These are phyloP conservation scores for Harmothoe impar DNA, from an alignment of 2,888 invertebrate genomes.

Conservation along the genomic window DNA sequence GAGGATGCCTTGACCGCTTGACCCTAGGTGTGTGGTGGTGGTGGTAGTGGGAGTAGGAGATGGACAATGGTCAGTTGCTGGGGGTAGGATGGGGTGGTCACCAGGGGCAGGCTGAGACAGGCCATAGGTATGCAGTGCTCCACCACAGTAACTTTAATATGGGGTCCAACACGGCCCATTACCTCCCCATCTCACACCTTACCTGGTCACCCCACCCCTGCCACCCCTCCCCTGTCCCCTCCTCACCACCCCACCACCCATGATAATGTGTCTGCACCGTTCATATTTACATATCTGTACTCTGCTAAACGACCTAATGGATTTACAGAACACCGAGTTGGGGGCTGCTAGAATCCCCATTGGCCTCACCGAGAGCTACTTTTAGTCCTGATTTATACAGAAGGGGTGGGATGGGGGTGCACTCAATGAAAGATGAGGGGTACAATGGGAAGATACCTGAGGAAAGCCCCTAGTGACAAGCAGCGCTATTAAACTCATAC, in stretches of 20 bases:
- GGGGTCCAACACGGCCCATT: slow-evolving; percentile 12
- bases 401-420: neutral
- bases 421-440: slow-evolving; percentile 33
- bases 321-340: neutral
- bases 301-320: slow-evolving; percentile 28
- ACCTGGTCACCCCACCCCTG: neutral
- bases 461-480: neutral
- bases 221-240: neutral
- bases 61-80: slow-evolving; percentile 38
- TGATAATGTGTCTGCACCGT: neutral
- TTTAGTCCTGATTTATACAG: neutral
- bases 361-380: neutral
- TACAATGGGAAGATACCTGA: neutral
- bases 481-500: slow-evolving; percentile 4
- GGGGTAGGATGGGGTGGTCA: neutral
- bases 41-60: neutral
- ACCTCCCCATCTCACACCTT: slow-evolving; percentile 22
- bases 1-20: slow-evolving; percentile 12
- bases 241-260: neutral
- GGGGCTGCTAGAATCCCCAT: neutral
- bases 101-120: slow-evolving; percentile 8
- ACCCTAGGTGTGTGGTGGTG: neutral
- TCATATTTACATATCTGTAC: slow-evolving; percentile 41
- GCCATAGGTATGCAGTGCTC: slow-evolving; percentile 1
- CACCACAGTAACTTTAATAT: neutral